A percentile compares a stretch with the other conserved stretches of the same genome.
Evolutionary conservation across 2,888 invertebrate genomes (phyloP).

Genomic region (Yponomeuta evonymella): DNA sequence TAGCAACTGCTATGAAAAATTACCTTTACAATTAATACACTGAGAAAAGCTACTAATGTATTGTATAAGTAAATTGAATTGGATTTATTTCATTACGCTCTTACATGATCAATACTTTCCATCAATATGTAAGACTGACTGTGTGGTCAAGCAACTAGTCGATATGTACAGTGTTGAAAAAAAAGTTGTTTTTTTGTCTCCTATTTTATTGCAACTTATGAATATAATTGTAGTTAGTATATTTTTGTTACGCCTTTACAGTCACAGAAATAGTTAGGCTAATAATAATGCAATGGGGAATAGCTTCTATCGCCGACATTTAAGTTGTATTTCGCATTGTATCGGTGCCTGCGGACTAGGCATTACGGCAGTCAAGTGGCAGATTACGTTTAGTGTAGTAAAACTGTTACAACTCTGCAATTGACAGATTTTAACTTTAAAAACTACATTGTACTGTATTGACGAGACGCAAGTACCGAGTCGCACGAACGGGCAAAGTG

Average conservation of each 20-base stretch:
- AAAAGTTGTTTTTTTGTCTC: slow-evolving; percentile 32
- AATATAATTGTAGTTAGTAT: slow-evolving; percentile 49
- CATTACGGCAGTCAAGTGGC: not conserved
- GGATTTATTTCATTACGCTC: not conserved
- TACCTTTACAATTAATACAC: no score
- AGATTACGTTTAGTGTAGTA: not conserved
- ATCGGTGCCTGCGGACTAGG: not conserved
- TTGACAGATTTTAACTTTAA: not conserved
- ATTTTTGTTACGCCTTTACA: slow-evolving; percentile 65
- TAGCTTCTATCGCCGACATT: not conserved
- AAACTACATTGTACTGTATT: not conserved
- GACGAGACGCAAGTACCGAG: not conserved
- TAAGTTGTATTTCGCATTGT: not conserved
- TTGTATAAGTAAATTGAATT: not conserved
- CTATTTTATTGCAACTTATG: slow-evolving; percentile 28
- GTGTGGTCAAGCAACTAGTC: slow-evolving; percentile 40
- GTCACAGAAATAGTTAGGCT: slow-evolving; percentile 14
- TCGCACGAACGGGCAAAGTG: not conserved
- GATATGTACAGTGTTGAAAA: slow-evolving; percentile 21
- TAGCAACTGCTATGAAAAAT: no score
- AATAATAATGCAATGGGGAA: not conserved
- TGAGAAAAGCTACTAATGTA: not conserved
- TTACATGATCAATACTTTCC: not conserved
- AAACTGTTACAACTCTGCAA: not conserved
- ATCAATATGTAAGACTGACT: slow-evolving; percentile 13